These are phyloP conservation scores for Pyrrhosoma nymphula DNA, from an alignment of 2,888 invertebrate genomes.

Conservation along the genomic window DNA sequence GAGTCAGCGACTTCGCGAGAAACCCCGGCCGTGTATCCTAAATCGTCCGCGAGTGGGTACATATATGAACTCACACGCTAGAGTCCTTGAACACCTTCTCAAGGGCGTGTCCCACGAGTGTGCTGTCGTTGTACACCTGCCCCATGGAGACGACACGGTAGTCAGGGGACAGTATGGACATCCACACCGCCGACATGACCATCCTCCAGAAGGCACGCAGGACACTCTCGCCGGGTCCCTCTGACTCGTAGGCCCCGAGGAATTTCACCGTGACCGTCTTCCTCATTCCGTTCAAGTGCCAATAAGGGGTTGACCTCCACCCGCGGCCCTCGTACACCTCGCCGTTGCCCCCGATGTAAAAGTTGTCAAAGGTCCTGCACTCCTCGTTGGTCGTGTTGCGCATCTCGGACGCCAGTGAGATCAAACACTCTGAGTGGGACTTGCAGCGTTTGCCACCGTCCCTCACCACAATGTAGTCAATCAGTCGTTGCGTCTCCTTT, in stretches of 20 bases:
- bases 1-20: no score
- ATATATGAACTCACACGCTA: neutral
- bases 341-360: neutral
- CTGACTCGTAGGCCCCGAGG: neutral
- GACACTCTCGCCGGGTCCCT: neutral
- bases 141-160: neutral
- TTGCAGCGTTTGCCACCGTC: neutral
- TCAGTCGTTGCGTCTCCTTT: neutral
- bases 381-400: neutral
- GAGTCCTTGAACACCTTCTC: neutral
- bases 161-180: neutral
- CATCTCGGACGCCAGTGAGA: neutral
- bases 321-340: constrained; percentile 22
- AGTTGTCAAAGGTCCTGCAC: neutral
- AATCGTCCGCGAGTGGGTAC: no score
- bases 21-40: no score
- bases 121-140: neutral
- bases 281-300: neutral
- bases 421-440: neutral
- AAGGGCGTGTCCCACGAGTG: neutral
- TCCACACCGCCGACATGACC: neutral
- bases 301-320: neutral
- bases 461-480: neutral
- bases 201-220: neutral
- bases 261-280: neutral